A percentile compares a stretch with the other conserved stretches of the same genome.
Evolutionary conservation across 2,113 vertebrate genomes (phyloP).

Genomic region (Nesospiza acunhae): DNA sequence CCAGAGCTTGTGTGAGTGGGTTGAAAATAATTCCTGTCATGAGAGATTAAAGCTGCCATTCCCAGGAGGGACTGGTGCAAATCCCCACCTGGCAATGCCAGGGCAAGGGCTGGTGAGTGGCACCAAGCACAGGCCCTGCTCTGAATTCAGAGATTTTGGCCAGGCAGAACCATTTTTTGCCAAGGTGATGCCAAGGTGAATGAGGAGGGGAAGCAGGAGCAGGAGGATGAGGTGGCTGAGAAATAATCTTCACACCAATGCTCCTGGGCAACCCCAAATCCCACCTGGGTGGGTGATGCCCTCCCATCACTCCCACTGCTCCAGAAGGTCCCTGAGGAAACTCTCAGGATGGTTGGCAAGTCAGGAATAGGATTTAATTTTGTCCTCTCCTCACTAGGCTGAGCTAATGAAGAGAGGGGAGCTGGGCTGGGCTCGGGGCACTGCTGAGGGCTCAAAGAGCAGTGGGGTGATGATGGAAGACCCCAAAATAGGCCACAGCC

Average conservation of each 20-base stretch:
- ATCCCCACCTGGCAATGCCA: background rate
- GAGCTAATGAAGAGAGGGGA: background rate
- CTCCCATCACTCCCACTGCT: background rate
- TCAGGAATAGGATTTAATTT: background rate
- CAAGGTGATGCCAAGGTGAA: background rate
- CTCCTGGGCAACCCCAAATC: background rate
- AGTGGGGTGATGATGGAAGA: background rate
- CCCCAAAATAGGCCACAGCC: background rate
- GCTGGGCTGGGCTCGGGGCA: background rate
- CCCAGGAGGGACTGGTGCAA: fast-evolving
- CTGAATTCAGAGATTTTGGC: background rate
- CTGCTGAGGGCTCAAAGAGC: background rate
- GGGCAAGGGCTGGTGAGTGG: background rate
- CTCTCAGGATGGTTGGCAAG: background rate
- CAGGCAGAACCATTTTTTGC: background rate
- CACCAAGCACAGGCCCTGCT: background rate
- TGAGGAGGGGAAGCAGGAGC: background rate
- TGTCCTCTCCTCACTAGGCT: background rate
- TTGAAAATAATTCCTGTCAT: background rate
- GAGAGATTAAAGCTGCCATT: background rate
- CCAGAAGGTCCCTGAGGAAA: background rate
- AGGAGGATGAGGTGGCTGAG: background rate
- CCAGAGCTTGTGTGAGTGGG: background rate
- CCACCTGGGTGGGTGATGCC: background rate
- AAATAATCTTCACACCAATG: fast-evolving